These are phyloP conservation scores for Steinernema feltiae DNA, from an alignment of 1,140 invertebrate genomes.

Conservation along the genomic window DNA sequence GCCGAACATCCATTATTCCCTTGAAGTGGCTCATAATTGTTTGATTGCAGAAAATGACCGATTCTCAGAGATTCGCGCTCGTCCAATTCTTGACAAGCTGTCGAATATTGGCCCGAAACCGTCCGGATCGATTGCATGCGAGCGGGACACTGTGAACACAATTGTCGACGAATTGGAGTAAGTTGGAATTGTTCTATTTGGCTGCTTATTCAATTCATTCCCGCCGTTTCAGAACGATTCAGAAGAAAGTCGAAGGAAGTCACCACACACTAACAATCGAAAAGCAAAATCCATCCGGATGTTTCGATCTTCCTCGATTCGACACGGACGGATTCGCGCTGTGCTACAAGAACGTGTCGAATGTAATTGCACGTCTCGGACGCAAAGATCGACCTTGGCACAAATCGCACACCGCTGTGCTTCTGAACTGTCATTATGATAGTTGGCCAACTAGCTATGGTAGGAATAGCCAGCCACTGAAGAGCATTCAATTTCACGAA, in stretches of 20 bases:
- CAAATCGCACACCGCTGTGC: constrained; percentile 64
- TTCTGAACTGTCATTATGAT: constrained; percentile 89
- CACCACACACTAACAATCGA: constrained; percentile 59
- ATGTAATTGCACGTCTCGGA: constrained; percentile 71
- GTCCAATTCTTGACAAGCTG: constrained; percentile 26
- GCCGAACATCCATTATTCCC: too few species aligned
- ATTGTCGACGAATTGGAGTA: constrained; percentile 34
- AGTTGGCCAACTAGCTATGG: constrained; percentile 75
- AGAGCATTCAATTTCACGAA: constrained; percentile 12
- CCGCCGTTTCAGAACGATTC: constrained; percentile 5
- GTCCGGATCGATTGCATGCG: constrained; percentile 31
- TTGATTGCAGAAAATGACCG: constrained; percentile 24
- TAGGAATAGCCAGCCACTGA: constrained; percentile 10
- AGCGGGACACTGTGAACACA: constrained; percentile 25
- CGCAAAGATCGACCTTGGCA: constrained; percentile 58
- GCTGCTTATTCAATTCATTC: not conserved
- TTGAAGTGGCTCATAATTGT: too few species aligned
- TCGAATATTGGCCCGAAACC: constrained; percentile 33
- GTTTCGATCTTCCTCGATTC: constrained; percentile 70
- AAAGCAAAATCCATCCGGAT: constrained; percentile 69
- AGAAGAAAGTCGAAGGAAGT: constrained; percentile 11
- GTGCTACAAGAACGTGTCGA: constrained; percentile 61
- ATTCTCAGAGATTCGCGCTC: constrained; percentile 32
- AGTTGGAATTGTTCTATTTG: not conserved
- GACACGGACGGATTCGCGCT: constrained; percentile 63